Evolutionary conservation across 2,113 vertebrate species (phyloP).

Genomic region (Engystomops pustulosus): DNA sequence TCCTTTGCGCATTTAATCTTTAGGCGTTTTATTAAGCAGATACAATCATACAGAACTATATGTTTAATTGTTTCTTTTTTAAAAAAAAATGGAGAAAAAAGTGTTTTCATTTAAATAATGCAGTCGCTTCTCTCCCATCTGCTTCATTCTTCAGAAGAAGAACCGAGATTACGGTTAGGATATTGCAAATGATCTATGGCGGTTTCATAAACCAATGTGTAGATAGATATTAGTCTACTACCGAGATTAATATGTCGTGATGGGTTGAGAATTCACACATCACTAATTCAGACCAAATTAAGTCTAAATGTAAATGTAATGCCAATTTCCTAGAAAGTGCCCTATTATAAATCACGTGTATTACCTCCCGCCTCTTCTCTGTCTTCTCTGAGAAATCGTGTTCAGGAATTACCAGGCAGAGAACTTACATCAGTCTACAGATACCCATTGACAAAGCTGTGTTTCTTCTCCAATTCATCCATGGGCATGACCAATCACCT

Average conservation of each 20-base stretch:
- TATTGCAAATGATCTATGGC: conserved; percentile 13
- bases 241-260: neutral
- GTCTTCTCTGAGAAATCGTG: neutral
- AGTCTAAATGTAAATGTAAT: neutral
- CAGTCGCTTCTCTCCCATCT: conserved; percentile 27
- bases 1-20: conserved; percentile 49
- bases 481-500: too few species aligned
- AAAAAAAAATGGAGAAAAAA: neutral
- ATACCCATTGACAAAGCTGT: too few species aligned
- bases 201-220: neutral
- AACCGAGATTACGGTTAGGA: conserved; percentile 17
- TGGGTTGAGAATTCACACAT: neutral
- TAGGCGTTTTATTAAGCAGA: conserved; percentile 46
- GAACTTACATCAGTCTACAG: too few species aligned
- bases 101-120: conserved; percentile 47
- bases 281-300: conserved; percentile 17
- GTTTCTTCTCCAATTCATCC: too few species aligned
- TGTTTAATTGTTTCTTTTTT: conserved; percentile 53
- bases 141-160: conserved; percentile 15
- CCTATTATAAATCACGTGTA: neutral
- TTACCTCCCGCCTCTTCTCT: neutral
- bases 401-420: neutral
- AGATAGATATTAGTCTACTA: neutral
- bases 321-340: neutral
- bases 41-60: conserved; percentile 43